Evolutionary conservation across 2,888 invertebrate species (phyloP).

Genomic region (Meiosimyza decipiens): DNA sequence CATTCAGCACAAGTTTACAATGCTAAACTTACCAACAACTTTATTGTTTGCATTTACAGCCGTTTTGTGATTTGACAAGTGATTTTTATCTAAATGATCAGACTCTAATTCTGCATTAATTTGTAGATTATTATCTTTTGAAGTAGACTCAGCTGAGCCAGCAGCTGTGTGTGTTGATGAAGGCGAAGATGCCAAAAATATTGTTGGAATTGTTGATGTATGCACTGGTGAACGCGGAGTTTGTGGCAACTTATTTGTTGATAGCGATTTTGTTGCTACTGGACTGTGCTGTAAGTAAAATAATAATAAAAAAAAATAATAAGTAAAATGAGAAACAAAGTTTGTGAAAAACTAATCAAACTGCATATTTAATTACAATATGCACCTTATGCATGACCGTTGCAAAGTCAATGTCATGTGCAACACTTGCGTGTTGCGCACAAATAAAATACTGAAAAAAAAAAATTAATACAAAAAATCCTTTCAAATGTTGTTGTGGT

Average conservation of each 20-base stretch:
- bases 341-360: conserved; percentile 7
- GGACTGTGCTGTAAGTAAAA: conserved; percentile 53
- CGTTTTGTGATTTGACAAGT: conserved; percentile 27
- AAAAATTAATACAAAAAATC: conserved; percentile 38
- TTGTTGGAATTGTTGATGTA: conserved; percentile 26
- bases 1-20: background rate
- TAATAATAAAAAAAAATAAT: conserved; percentile 32
- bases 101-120: conserved; percentile 42
- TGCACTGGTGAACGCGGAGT: conserved; percentile 40
- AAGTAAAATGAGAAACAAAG: background rate
- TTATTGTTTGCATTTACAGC: conserved; percentile 42
- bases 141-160: conserved; percentile 38
- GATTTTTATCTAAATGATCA: conserved; percentile 30
- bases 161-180: conserved; percentile 31
- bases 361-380: background rate
- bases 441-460: conserved; percentile 40
- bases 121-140: conserved; percentile 39
- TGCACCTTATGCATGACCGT: background rate
- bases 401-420: conserved; percentile 47
- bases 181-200: conserved; percentile 7
- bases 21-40: conserved; percentile 42
- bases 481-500: conserved; percentile 35
- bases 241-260: conserved; percentile 45
- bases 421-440: conserved; percentile 35
- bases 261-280: conserved; percentile 50